Evolutionary conservation across 1,140 invertebrate species (phyloP).

Genomic region (Helicoverpa armigera): DNA sequence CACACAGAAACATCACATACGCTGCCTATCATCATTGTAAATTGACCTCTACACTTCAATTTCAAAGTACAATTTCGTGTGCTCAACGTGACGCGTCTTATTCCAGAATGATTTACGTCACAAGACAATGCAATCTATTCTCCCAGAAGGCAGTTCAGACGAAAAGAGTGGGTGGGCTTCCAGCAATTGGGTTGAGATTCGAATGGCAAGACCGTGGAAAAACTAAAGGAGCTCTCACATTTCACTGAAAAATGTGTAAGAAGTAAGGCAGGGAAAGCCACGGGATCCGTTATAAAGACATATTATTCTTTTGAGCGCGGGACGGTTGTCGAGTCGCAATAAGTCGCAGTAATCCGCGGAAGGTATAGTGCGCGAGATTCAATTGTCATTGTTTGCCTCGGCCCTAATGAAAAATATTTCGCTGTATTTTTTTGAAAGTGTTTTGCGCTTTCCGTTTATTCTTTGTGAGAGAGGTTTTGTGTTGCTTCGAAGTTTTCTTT

Average conservation of each 20-base stretch:
- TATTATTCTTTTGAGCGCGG: conserved; percentile 84
- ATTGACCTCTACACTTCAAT: conserved; percentile 55
- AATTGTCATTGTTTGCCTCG: conserved; percentile 81
- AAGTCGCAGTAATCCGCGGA: conserved; percentile 80
- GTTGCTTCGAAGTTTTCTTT: conserved; percentile 27
- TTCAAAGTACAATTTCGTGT: conserved; percentile 55
- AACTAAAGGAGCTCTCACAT: conserved; percentile 80
- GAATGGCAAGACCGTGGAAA: conserved; percentile 39
- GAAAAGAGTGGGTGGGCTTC: conserved; percentile 22
- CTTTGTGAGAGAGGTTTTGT: conserved; percentile 44
- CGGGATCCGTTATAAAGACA: conserved; percentile 84
- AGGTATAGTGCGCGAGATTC: conserved; percentile 74
- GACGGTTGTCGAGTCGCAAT: conserved; percentile 77
- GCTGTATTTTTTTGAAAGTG: conserved; percentile 71
- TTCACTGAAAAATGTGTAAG: conserved; percentile 86
- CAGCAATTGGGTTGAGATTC: conserved; percentile 58
- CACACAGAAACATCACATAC: conserved; percentile 56
- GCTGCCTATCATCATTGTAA: conserved; percentile 33
- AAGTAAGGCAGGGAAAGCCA: conserved; percentile 82
- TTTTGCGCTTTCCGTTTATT: conserved; percentile 59
- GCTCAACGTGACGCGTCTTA: conserved; percentile 59
- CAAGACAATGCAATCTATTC: conserved; percentile 85
- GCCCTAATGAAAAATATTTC: conserved; percentile 85
- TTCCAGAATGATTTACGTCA: conserved; percentile 74
- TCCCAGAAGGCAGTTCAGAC: conserved; percentile 50